A percentile compares a stretch with the other conserved stretches of the same genome.
Conservation (phyloP, 2,113 vertebrate genomes). For the Eptesicus fuscus region DNA sequence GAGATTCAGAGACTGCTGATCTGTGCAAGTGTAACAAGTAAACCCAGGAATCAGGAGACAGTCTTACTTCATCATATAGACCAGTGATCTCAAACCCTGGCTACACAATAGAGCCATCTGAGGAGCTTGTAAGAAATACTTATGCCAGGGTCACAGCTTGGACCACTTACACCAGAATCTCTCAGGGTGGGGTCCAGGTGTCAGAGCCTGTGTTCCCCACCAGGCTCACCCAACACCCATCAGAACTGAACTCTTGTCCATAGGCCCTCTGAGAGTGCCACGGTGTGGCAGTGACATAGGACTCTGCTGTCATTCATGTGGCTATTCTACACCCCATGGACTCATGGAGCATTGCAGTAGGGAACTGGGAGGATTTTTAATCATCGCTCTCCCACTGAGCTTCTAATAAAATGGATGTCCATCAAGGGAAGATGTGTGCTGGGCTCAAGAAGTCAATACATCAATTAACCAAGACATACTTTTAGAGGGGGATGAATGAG, state of each 20-base stretch:
- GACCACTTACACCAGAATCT: not conserved
- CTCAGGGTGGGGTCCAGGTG: not conserved
- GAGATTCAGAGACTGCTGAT: not conserved
- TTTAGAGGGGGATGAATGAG: conserved; percentile 7
- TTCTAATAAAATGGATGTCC: conserved; percentile 44
- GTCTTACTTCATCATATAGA: not conserved
- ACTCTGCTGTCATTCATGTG: not conserved
- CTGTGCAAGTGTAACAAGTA: no score
- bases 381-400: not conserved
- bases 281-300: not conserved
- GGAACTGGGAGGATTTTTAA: not conserved
- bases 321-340: not conserved
- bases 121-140: not conserved
- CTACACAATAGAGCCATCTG: not conserved
- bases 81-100: not conserved
- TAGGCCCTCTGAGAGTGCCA: fast-evolving
- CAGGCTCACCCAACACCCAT: not conserved
- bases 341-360: fast-evolving
- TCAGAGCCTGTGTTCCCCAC: not conserved
- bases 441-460: not conserved
- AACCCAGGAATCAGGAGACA: not conserved
- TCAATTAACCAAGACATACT: conserved; percentile 22
- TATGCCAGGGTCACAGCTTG: not conserved
- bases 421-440: not conserved
- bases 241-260: not conserved